These are phyloP conservation scores for Papilio machaon DNA, from an alignment of 1,140 invertebrate genomes.

Conservation along the genomic window DNA sequence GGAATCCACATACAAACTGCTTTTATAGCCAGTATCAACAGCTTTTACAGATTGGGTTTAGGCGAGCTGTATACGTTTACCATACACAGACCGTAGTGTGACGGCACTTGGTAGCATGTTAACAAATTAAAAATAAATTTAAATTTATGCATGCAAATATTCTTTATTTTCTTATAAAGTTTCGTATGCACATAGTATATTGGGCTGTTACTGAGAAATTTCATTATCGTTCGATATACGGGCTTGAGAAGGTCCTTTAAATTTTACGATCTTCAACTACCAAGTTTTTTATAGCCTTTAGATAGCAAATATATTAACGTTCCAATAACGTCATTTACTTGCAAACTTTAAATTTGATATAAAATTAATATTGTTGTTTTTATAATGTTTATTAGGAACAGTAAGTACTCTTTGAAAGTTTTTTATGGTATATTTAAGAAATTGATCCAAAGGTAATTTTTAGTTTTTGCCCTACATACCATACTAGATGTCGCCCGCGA, in stretches of 20 bases:
- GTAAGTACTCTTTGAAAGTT: no score
- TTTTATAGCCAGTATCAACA: no score
- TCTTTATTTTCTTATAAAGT: constrained; percentile 13
- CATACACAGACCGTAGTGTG: no score
- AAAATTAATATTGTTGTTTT: background rate
- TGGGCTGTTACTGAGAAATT: constrained; percentile 29
- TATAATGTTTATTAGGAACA: background rate
- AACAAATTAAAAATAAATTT: background rate
- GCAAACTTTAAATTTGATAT: background rate
- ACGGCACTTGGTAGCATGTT: no score
- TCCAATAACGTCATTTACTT: constrained; percentile 3
- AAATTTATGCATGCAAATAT: background rate
- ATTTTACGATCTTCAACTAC: constrained; percentile 27
- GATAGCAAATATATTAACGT: constrained; percentile 20
- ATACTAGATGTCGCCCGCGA: no score
- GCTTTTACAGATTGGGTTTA: no score
- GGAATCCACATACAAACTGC: no score
- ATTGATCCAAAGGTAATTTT: no score
- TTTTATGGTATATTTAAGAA: no score
- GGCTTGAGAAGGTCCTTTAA: constrained; percentile 29
- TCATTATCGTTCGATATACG: constrained; percentile 25
- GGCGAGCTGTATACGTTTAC: no score
- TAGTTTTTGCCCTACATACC: no score
- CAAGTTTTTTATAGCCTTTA: constrained; percentile 16
- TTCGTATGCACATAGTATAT: constrained; percentile 17